Conservation (phyloP, 2,888 invertebrate species). For the Adelphocoris suturalis region DNA sequence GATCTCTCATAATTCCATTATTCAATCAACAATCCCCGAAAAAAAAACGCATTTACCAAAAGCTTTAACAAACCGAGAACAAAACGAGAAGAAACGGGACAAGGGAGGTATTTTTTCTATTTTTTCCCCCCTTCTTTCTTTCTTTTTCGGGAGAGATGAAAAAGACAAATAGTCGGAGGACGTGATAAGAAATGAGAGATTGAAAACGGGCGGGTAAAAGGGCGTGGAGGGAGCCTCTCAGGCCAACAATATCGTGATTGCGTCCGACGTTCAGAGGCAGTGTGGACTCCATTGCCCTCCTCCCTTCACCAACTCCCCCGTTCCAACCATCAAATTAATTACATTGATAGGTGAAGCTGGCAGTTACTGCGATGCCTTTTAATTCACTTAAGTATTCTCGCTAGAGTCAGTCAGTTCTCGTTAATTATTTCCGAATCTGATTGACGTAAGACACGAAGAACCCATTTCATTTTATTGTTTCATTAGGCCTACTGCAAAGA, state of each 20-base stretch:
- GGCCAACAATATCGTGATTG: slow-evolving; percentile 59
- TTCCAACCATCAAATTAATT: slow-evolving; percentile 26
- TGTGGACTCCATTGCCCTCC: background rate
- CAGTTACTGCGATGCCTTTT: background rate
- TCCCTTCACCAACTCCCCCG: background rate
- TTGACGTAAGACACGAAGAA: too few species aligned
- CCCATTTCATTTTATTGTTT: too few species aligned
- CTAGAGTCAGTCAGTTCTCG: too few species aligned
- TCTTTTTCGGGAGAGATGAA: slow-evolving; percentile 53
- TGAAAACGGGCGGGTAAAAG: slow-evolving; percentile 45
- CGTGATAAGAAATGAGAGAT: slow-evolving; percentile 69
- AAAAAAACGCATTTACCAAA: slow-evolving; percentile 18
- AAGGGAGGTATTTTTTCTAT: background rate
- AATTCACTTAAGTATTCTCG: too few species aligned
- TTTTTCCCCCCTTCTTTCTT: background rate
- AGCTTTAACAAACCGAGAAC: slow-evolving; percentile 28
- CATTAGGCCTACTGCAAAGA: too few species aligned
- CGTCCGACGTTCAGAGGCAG: background rate
- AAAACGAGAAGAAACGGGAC: background rate
- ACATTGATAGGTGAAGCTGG: background rate
- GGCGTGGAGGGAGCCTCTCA: slow-evolving; percentile 16
- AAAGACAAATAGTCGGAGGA: slow-evolving; percentile 63
- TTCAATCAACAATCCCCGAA: slow-evolving; percentile 24
- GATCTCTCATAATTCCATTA: slow-evolving; percentile 6
- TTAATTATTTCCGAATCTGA: too few species aligned